Conservation (phyloP, 2,888 invertebrate species). For the Drosophila paranaensis region DNA sequence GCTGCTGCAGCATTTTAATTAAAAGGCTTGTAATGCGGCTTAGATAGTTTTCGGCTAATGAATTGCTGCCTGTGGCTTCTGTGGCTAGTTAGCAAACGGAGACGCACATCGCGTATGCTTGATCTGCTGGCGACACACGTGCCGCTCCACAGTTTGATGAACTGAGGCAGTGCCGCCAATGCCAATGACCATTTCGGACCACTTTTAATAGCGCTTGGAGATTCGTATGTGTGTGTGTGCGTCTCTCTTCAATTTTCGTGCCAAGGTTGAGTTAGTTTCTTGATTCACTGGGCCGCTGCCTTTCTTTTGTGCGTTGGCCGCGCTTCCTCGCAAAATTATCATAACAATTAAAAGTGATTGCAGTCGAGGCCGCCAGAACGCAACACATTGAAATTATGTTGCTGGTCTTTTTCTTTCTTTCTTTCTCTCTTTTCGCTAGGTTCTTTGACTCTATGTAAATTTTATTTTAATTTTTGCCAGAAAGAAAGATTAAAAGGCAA, state of each 20-base stretch:
- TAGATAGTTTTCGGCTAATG: slow-evolving; percentile 11
- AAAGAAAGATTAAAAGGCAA: slow-evolving; percentile 55
- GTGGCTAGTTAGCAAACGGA: slow-evolving; percentile 6
- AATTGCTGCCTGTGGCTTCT: slow-evolving; percentile 39
- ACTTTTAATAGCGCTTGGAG: slow-evolving; percentile 63
- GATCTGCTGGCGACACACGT: slow-evolving; percentile 34
- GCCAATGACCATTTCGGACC: slow-evolving; percentile 26
- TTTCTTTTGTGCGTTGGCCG: slow-evolving; percentile 52
- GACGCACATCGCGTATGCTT: slow-evolving; percentile 39
- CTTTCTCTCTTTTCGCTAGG: slow-evolving; percentile 12
- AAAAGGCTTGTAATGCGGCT: slow-evolving; percentile 41
- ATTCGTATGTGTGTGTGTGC: slow-evolving; percentile 8
- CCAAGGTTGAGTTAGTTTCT: slow-evolving; percentile 45
- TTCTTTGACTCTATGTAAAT: slow-evolving; percentile 73
- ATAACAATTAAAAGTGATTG: slow-evolving; percentile 72
- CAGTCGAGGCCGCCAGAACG: slow-evolving; percentile 55
- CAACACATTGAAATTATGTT: slow-evolving; percentile 51
- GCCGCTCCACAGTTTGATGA: slow-evolving; percentile 41
- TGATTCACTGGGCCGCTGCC: slow-evolving; percentile 41
- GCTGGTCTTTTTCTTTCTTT: slow-evolving; percentile 20
- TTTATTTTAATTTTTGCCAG: slow-evolving; percentile 69
- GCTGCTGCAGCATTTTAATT: slow-evolving; percentile 72
- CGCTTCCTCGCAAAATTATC: slow-evolving; percentile 68
- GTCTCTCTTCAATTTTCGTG: slow-evolving; percentile 25
- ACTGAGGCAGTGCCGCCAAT: slow-evolving; percentile 27